Base-by-base conservation (phyloP, 2,113 vertebrate genomes). In the Daubentonia madagascariensis region DNA sequence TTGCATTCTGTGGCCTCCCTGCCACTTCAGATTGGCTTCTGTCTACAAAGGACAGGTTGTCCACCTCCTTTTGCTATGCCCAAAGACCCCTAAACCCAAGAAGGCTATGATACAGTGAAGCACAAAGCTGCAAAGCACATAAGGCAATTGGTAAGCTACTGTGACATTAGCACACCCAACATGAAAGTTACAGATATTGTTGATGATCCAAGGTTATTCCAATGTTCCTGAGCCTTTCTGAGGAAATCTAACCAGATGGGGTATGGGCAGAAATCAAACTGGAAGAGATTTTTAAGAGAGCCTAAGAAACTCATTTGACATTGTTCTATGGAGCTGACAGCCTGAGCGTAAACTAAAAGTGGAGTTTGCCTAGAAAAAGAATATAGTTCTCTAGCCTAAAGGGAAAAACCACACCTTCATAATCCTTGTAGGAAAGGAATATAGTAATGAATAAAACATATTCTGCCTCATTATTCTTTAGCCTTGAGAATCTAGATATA, bases 361-460 rank as follows among this genome's bases (percentile, higher is more conserved):
- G 72, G 78, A 78, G 5, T 75, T 50, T 89, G 80, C 76, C 86
- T 48, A 78, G 73, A 13, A 95, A 70, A 98, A 73, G 89, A 95
- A 94, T 63, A 78, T 17, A 17, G 65, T 48, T 61, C 43, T 89
- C 25, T n/a, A 93, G 84, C 87, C 57, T 85, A 68, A 85, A 93
- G 73, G 88, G 89, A 93, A 96, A 96, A 96, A 84, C 70, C 81
- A 67, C n/a, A 86, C 81, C 91, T 94, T 79, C 37, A 63, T 54
- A 68, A 89, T 89, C 73, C 89, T 72, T 67, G 9, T 7, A 32
- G 37, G 52, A 73, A 93, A 84, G 57, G 28, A 73, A 50, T 63
- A 73, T 6, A 43, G 57, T 96, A 80, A 97, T 95, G 97, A 63
- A 76, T 72, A 96, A 97, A 98, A 96, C 94, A 96, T 65, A 86